These are phyloP conservation scores for Diarsia rubi DNA, from an alignment of 2,888 invertebrate species.

Conservation along the genomic window DNA sequence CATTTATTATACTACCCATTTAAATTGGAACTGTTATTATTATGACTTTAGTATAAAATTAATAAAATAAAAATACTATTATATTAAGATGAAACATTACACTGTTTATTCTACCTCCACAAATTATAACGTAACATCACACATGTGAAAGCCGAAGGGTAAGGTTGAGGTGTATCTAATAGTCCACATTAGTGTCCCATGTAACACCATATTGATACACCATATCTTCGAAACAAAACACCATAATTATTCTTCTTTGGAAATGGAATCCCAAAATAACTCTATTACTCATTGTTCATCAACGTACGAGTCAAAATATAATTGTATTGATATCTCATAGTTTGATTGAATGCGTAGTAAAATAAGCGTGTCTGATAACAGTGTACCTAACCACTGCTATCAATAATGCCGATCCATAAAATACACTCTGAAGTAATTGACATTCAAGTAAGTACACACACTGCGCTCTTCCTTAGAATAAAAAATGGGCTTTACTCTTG, in stretches of 20 bases:
- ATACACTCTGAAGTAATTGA: conserved; percentile 71
- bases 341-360: conserved; percentile 36
- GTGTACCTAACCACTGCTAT: conserved; percentile 7
- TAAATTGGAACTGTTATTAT: no score
- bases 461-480: no score
- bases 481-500: no score
- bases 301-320: not conserved
- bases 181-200: no score
- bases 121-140: not conserved
- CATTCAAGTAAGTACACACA: conserved; percentile 70
- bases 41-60: not conserved
- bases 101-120: conserved; percentile 10
- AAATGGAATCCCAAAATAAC: not conserved
- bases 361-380: conserved; percentile 54
- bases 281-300: not conserved
- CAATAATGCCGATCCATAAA: conserved; percentile 52
- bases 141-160: not conserved
- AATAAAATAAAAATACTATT: not conserved
- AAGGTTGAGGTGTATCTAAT: not conserved
- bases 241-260: not conserved
- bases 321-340: not conserved
- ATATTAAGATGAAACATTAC: not conserved
- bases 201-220: no score
- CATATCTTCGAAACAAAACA: not conserved
- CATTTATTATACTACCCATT: not conserved